Conservation (phyloP, 2,113 vertebrate species). For the Oncorhynchus tshawytscha region DNA sequence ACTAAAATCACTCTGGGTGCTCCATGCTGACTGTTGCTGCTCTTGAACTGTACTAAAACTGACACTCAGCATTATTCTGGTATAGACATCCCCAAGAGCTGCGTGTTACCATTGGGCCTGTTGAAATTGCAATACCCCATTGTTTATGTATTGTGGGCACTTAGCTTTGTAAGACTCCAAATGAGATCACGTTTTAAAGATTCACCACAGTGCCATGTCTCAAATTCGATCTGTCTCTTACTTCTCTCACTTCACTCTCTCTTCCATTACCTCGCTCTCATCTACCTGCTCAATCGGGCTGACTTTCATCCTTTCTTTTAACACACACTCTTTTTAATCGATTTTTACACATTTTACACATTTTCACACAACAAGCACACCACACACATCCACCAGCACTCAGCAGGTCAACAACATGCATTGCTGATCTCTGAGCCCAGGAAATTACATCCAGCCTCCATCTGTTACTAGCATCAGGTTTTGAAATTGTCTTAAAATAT, state of each 20-base stretch:
- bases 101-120: neutral
- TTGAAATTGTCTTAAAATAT: neutral
- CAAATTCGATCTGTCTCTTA: neutral
- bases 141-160: neutral
- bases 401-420: neutral
- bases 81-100: neutral
- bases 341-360: neutral
- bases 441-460: neutral
- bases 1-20: slow-evolving; percentile 20
- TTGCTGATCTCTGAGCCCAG: neutral
- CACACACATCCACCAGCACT: neutral
- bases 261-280: neutral
- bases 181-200: neutral
- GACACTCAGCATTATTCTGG: neutral
- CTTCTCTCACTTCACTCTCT: too few species aligned
- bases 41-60: slow-evolving; percentile 2
- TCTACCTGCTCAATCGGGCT: neutral
- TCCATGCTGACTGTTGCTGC: neutral
- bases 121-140: neutral
- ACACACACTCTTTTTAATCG: too few species aligned
- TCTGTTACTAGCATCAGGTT: neutral
- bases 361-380: neutral
- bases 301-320: neutral
- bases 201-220: neutral
- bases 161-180: neutral